These are phyloP conservation scores for Lepidocolaptes lacrymiger DNA, from an alignment of 2,797 vertebrate species.

Conservation along the genomic window DNA sequence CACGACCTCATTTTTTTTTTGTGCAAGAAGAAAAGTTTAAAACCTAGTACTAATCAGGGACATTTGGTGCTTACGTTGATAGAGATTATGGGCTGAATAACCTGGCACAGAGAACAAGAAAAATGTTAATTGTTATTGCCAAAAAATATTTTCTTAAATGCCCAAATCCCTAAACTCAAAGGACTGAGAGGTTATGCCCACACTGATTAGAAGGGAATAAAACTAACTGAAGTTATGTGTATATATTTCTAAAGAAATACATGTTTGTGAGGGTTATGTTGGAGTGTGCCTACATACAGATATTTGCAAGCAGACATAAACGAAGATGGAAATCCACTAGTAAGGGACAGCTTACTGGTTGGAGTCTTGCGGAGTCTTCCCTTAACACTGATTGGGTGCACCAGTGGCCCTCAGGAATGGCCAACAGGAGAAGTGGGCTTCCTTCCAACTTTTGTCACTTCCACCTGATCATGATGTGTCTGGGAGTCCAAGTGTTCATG, in stretches of 20 bases:
- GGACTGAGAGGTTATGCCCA: not conserved
- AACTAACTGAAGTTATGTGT: not conserved
- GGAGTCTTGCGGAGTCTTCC: not conserved
- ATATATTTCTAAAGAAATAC: not conserved
- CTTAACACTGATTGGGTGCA: not conserved
- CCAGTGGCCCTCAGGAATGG: not conserved
- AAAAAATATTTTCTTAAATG: not conserved
- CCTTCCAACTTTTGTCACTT: not conserved
- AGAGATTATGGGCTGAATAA: not conserved
- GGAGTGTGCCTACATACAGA: fast-evolving
- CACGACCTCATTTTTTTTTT: not conserved
- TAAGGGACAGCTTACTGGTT: not conserved
- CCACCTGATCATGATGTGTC: not conserved
- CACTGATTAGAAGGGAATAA: not conserved
- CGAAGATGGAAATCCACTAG: not conserved
- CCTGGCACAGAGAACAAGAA: not conserved
- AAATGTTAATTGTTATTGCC: not conserved
- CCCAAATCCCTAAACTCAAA: not conserved
- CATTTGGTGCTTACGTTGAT: not conserved
- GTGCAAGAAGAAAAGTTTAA: not conserved
- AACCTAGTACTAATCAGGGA: not conserved
- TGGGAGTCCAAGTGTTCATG: not conserved
- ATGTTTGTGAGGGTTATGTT: not conserved
- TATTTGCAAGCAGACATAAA: not conserved
- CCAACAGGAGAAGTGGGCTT: not conserved